Base-by-base conservation (phyloP, 2,888 invertebrate genomes). In the Heliconius ismenius region DNA sequence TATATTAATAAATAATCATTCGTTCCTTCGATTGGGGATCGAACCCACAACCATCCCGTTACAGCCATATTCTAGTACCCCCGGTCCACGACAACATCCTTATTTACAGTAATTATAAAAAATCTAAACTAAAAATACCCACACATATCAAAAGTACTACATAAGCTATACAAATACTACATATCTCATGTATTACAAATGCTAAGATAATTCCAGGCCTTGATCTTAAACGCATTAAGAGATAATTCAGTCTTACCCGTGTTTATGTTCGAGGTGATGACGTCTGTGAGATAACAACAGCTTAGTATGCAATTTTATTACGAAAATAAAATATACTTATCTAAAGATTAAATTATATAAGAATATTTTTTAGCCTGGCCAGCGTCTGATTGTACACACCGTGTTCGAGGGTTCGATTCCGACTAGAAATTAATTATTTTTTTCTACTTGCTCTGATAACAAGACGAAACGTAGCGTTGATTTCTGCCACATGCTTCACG, bases 191-290 rank as follows among this genome's bases (percentile, higher is more conserved):
- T 60, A 62, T 26, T 58, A 70, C 70, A 73, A 63, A 63, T 63
- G 73, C 21, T 73, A 21, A 60, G 62, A 73, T 73, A 62, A 63
- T 26, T 63, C 39, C 36, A 62, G 62, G 62, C 73, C 62, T 73
- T 73, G 73, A 73, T 73, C 62, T 73, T 63, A 63, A 73, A 63
- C 43, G 73, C 73, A 73, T 73, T 73, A 73, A 21, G 26, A 39
- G 72, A 72, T 76, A 75, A 75, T 36, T 64, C 60, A 60, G 49
- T 67, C 3, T 65, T 28, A 60, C 60, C 10, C 65, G 58, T 72
- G 63, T 72, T 76, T 72, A 76, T 65, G 65, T 73, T 73, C 58
- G 26, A 24, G 28, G n/a, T 54, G 58, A 76, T 49, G 58, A 75
- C 70, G 75, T 72, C 36, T 72, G 11, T 18, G 26, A 62, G 73